phyloP scores from a whole-genome alignment of 2,113 vertebrate genomes.

The Sander vitreus region DNA sequence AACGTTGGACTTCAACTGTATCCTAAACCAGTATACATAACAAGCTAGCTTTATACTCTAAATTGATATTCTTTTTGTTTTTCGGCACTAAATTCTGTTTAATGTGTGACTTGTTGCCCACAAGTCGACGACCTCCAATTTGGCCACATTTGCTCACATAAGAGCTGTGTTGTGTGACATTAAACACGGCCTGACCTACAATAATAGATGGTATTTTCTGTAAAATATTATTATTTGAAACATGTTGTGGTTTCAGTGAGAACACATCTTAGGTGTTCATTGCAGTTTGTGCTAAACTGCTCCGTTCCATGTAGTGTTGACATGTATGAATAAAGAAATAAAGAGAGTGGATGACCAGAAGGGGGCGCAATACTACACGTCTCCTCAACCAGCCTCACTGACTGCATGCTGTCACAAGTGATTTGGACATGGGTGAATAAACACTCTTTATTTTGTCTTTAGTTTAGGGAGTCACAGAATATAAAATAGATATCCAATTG shows the following conservation, averaged over 20 bases:
- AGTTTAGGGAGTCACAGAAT: neutral
- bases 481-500: neutral
- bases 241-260: neutral
- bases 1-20: no score
- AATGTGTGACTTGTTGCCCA: no score
- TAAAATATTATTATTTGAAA: neutral
- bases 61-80: no score
- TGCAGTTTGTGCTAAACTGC: neutral
- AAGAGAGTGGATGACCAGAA: slow-evolving; percentile 38
- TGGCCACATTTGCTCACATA: no score
- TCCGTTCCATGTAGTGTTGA: neutral
- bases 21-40: no score
- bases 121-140: no score
- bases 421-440: slow-evolving; percentile 4
- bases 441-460: neutral
- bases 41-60: no score
- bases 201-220: neutral
- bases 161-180: neutral
- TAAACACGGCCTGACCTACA: neutral
- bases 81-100: no score
- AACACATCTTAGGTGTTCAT: no score
- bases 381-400: neutral
- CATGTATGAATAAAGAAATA: neutral
- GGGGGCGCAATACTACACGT: slow-evolving; percentile 61
- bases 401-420: neutral